Conservation (phyloP, 2,113 vertebrate genomes). For the Xyrauchen texanus region DNA sequence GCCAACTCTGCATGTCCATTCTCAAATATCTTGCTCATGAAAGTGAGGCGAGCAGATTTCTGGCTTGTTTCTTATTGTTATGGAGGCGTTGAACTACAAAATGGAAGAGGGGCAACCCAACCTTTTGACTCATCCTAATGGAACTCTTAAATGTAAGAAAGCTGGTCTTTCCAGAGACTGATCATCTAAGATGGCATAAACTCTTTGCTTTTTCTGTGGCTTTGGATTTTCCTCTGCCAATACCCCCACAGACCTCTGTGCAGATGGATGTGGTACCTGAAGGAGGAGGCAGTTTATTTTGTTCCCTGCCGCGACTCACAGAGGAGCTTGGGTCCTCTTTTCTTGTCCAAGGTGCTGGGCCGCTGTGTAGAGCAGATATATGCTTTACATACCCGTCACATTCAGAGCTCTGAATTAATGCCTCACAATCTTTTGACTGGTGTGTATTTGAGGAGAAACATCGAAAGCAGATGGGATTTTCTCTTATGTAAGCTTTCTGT, state of each 20-base stretch:
- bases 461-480: neutral
- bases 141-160: neutral
- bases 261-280: neutral
- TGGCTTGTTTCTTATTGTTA: conserved; percentile 3
- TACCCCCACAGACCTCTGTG: neutral
- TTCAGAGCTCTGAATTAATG: neutral
- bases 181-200: neutral
- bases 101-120: conserved; percentile 32
- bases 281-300: neutral
- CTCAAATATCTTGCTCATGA: neutral
- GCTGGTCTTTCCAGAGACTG: neutral
- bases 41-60: neutral
- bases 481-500: neutral
- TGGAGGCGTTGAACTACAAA: neutral
- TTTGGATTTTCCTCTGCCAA: neutral
- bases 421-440: neutral
- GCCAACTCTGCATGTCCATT: conserved; percentile 7
- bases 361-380: neutral
- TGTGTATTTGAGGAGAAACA: neutral
- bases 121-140: conserved; percentile 5
- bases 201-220: neutral
- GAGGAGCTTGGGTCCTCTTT: neutral
- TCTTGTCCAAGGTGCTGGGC: conserved; percentile 7
- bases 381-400: conserved; percentile 12
- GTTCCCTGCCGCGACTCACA: neutral